Evolutionary conservation across 2,888 invertebrate species (phyloP), one percentile per base, ranked within the genome.

Genomic region (Drosophila nr. medialis): DNA sequence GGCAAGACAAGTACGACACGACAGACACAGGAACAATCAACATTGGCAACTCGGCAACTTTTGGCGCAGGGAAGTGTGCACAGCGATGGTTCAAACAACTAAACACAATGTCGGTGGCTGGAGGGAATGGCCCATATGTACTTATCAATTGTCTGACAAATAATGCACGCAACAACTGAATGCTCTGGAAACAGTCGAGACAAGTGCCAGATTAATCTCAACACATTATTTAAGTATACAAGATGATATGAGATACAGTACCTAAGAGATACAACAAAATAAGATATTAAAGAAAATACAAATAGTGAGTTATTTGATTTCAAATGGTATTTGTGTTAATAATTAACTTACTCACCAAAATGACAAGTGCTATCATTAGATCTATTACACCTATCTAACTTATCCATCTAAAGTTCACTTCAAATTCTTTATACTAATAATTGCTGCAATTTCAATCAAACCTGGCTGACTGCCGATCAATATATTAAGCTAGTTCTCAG

Each of bases 21-120:
- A 75, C 56, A 69, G 71, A 66, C 74, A 73, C 65, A 65, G 65
- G 63, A 83, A 84, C 86, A 86, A 86, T 89, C 86, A 89, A 74
- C 84, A 75, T 75, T 74, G 81, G 61, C 73, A 76, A 64, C 62
- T 59, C 48, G 51, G 36, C 18, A 58, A 51, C 36, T 32, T 21
- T 5, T 21, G 27, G n/a, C 15, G 10, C n/a, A 8, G 21, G 3
- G 36, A n/a, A 36, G 18, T 53, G 18, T n/a, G 29, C 21, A 49
- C n/a, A 51, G 13, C 24, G n/a, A 48, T 50, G 58, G 58, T 64
- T 40, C 36, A 30, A 64, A 62, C 38, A 53, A 65, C 62, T 62
- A 29, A 64, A 65, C 64, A 64, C 70, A 66, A 67, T 71, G 55
- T 48, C 27, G 42, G 56, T 64, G 58, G 55, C 79, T 63, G 60